These are phyloP conservation scores for Chaenocephalus aceratus DNA, from an alignment of 2,113 vertebrate species.

Conservation along the genomic window DNA sequence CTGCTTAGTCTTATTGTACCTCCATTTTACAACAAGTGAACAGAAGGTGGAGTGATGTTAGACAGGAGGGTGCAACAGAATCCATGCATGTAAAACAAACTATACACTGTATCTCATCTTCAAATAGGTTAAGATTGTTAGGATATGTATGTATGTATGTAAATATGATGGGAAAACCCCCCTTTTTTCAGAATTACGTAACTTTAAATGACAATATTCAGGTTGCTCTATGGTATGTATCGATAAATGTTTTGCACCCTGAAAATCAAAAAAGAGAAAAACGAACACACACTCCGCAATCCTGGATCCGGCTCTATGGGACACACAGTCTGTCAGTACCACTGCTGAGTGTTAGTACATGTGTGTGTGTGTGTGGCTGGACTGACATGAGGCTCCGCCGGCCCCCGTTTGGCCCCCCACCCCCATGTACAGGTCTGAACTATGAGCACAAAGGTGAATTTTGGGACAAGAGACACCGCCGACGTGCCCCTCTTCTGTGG, in stretches of 20 bases:
- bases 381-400: constrained; percentile 54
- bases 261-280: constrained; percentile 62
- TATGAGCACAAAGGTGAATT: constrained; percentile 81
- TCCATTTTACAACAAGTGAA: constrained; percentile 64
- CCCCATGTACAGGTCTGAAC: constrained; percentile 77
- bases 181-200: constrained; percentile 74
- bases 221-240: constrained; percentile 81
- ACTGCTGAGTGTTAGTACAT: constrained; percentile 58
- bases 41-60: constrained; percentile 64
- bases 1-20: constrained; percentile 67
- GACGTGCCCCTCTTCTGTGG: constrained; percentile 69
- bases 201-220: constrained; percentile 79
- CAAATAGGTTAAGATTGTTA: constrained; percentile 76
- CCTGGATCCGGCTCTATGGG: constrained; percentile 56
- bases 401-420: constrained; percentile 45
- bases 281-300: constrained; percentile 42
- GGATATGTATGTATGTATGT: constrained; percentile 83
- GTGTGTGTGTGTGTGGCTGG: constrained; percentile 41
- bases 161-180: constrained; percentile 69
- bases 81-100: constrained; percentile 80
- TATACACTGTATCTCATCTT: constrained; percentile 75
- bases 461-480: constrained; percentile 58
- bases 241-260: constrained; percentile 81
- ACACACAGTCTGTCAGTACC: constrained; percentile 71
- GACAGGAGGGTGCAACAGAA: constrained; percentile 62